Conservation (phyloP, 2,888 invertebrate genomes). For the Caenorhabditis sulstoni region DNA sequence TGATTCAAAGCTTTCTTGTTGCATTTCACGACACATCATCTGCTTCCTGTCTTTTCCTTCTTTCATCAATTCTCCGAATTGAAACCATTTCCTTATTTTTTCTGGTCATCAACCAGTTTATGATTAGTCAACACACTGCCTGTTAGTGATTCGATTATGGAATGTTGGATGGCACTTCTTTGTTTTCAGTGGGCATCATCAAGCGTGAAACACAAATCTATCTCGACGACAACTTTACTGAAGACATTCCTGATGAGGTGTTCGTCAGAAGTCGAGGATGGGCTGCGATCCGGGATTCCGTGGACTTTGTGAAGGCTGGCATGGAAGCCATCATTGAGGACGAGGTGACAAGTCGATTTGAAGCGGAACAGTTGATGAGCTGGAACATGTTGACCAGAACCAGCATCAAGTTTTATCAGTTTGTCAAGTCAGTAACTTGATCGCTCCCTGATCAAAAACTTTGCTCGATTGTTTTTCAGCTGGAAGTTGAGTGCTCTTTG, state of each 20-base stretch:
- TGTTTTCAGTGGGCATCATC: constrained; percentile 69
- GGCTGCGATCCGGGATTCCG: constrained; percentile 76
- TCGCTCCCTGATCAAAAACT: not conserved
- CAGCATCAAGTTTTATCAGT: constrained; percentile 75
- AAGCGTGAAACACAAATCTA: constrained; percentile 70
- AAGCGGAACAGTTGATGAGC: constrained; percentile 89
- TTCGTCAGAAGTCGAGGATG: constrained; percentile 76
- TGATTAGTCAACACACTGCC: not conserved
- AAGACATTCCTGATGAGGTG: constrained; percentile 63
- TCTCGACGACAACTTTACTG: constrained; percentile 70
- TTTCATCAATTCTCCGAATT: not conserved
- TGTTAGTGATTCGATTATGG: constrained; percentile 27
- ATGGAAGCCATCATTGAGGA: constrained; percentile 98
- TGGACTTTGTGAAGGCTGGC: constrained; percentile 83
- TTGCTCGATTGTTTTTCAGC: constrained; percentile 76
- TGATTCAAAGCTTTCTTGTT: constrained; percentile 13
- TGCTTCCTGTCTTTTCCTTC: not conserved
- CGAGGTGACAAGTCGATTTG: constrained; percentile 96
- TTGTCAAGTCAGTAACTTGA: constrained; percentile 70
- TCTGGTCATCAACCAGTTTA: constrained; percentile 3
- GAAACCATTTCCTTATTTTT: constrained; percentile 4
- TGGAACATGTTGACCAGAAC: constrained; percentile 95
- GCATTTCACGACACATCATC: not conserved
- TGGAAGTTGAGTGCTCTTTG: constrained; percentile 90
- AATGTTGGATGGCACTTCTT: constrained; percentile 23